phyloP scores from a whole-genome alignment of 2,888 invertebrate species.

The Megalurothrips usitatus region DNA sequence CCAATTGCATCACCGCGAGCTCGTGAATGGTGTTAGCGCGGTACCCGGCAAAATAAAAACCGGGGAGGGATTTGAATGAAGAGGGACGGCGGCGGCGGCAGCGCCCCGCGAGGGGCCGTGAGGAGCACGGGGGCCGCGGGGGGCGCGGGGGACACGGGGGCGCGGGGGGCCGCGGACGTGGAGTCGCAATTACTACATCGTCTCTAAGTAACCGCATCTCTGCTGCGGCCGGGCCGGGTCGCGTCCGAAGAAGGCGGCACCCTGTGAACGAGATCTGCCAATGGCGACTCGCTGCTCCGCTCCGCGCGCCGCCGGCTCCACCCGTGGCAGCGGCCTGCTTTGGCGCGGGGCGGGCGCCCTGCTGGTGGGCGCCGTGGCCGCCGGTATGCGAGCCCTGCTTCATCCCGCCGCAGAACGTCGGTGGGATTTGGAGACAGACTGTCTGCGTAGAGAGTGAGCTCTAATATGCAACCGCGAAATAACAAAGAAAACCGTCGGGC shows the following conservation, averaged over 20 bases:
- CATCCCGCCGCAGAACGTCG: no score
- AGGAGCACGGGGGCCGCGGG: no score
- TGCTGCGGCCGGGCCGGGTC: conserved; percentile 1
- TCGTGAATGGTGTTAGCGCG: conserved; percentile 12
- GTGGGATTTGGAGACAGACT: not conserved
- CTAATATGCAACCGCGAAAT: conserved; percentile 15
- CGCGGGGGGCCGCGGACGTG: no score
- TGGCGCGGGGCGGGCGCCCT: not conserved
- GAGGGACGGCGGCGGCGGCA: not conserved
- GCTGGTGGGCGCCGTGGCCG: no score
- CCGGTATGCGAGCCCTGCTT: no score
- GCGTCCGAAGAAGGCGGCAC: no score
- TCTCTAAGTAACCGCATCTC: conserved; percentile 15
- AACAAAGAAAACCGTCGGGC: not conserved
- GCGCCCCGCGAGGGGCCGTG: no score
- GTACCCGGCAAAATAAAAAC: not conserved
- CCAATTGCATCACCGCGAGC: not conserved
- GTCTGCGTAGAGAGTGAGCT: not conserved
- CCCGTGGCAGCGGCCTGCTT: not conserved
- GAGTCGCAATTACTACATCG: conserved; percentile 7
- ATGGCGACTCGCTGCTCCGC: no score
- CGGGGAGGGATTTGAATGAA: not conserved
- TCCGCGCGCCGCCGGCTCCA: not conserved
- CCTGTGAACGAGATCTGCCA: no score
- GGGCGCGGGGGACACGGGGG: no score